Percentiles rank a stretch among this genome's conserved stretches.
phyloP scores from a whole-genome alignment of 2,113 vertebrate species.

The Coturnix japonica region DNA sequence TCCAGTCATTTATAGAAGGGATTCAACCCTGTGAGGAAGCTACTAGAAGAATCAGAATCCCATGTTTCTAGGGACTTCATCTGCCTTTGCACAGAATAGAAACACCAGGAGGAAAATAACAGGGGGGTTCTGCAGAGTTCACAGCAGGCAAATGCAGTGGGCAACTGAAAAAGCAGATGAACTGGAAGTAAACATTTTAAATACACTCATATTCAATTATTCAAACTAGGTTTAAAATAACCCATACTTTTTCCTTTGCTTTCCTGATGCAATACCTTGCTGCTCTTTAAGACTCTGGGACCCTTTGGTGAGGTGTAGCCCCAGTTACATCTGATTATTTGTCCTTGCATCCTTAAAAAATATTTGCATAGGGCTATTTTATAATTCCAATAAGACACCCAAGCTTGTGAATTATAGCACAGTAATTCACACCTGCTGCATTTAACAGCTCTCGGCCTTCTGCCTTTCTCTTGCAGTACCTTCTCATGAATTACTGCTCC shows the following conservation, averaged over 20 bases:
- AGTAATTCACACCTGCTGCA: constrained; percentile 19
- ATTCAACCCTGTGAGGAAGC: neutral
- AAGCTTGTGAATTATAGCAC: neutral
- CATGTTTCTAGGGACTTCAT: neutral
- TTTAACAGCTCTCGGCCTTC: constrained; percentile 14
- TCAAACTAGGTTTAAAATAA: neutral
- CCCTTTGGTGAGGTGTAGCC: neutral
- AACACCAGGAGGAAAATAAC: neutral
- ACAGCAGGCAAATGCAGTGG: neutral
- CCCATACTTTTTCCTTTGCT: rapidly evolving
- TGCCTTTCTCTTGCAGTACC: neutral
- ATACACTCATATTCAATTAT: neutral
- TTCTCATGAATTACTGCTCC: neutral
- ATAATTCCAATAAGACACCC: neutral
- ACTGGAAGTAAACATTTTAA: neutral
- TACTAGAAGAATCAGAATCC: neutral
- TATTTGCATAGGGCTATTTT: neutral
- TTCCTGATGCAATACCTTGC: neutral
- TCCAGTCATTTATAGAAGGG: neutral
- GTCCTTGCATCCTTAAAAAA: neutral
- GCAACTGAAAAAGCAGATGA: neutral
- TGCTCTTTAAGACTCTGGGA: neutral
- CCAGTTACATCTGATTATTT: neutral
- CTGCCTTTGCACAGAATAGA: neutral
- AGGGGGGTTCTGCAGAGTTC: neutral